Evolutionary conservation across 1,140 invertebrate genomes (phyloP), one percentile per base, ranked within the genome.

Genomic region (Drosophila santomea): DNA sequence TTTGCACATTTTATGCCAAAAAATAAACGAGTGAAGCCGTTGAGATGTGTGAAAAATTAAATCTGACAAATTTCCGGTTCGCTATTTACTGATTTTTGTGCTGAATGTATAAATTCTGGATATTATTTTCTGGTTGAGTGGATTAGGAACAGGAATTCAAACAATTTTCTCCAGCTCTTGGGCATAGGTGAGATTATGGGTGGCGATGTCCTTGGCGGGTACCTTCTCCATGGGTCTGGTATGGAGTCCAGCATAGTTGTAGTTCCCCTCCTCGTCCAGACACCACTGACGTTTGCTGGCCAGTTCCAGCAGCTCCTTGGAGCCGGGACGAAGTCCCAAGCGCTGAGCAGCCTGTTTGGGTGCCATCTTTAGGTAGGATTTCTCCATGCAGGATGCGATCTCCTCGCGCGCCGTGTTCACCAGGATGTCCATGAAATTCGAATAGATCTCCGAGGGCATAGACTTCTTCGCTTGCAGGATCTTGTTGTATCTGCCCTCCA

Each of bases 401-500:
- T 99, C 99, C 90, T 97, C 96, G 51, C 98, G 95, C n/a, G 99
- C 97, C 4, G 99, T 99, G 58, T 98, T 96, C 39, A 99, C 92
- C 36, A 99, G 93, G 82, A 99, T 98, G 84, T 99, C 98, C 94
- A 99, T 99, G 92, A 99, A 99, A 77, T 98, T 97, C 50, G 97
- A 97, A 92, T 99, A 99, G 60, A 96, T 97, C 67, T 96, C 96
- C 15, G 98, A 97, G 47, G 99, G 99, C 25, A 99, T 97, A 93
- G 98, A 98, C 71, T 94, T 94, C 93, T 94, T 94, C 36, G 94
- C 94, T 63, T 94, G 92, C 78, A 94, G 93, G 60, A 94, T 94
- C 93, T 99, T 99, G 92, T 99, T 99, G 91, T 99, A 99, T 67
- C 97, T 98, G 28, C 99, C 99, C 93, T 99, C 99, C 98, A 99